These are phyloP conservation scores for Electrophaes corylata DNA, from an alignment of 2,888 invertebrate genomes.

Conservation along the genomic window DNA sequence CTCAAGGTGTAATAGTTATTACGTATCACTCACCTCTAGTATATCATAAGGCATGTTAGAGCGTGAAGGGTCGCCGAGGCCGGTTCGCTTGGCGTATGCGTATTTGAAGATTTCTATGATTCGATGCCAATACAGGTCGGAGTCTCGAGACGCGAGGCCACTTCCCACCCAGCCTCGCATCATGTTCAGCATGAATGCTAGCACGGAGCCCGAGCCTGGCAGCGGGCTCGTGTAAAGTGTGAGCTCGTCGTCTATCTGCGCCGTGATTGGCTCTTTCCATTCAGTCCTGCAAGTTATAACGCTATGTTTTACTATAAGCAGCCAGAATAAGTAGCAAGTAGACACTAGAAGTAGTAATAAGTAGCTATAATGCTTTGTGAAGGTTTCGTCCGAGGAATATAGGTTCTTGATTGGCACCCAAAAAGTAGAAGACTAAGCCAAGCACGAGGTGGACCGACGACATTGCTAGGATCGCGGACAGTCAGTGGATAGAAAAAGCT, in stretches of 20 bases:
- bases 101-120: conserved; percentile 96
- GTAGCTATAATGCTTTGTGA: too few species aligned
- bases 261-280: conserved; percentile 87
- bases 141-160: conserved; percentile 58
- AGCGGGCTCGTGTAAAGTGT: conserved; percentile 91
- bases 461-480: too few species aligned
- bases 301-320: too few species aligned
- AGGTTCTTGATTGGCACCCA: too few species aligned
- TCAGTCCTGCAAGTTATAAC: conserved; percentile 77
- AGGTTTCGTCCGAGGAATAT: too few species aligned
- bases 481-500: too few species aligned
- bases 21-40: conserved; percentile 54
- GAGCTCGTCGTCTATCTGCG: conserved; percentile 84
- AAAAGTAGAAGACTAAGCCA: too few species aligned
- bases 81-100: conserved; percentile 93
- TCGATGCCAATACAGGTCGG: conserved; percentile 88
- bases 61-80: conserved; percentile 89
- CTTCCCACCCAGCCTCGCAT: conserved; percentile 84
- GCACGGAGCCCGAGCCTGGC: conserved; percentile 93
- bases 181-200: conserved; percentile 93
- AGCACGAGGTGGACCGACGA: too few species aligned
- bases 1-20: too few species aligned
- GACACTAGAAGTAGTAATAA: too few species aligned
- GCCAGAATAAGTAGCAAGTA: too few species aligned
- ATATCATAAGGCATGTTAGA: conserved; percentile 58